A percentile compares a stretch with the other conserved stretches of the same genome.
Conservation (phyloP, 2,113 vertebrate genomes). For the Rhabdomys dilectus region DNA sequence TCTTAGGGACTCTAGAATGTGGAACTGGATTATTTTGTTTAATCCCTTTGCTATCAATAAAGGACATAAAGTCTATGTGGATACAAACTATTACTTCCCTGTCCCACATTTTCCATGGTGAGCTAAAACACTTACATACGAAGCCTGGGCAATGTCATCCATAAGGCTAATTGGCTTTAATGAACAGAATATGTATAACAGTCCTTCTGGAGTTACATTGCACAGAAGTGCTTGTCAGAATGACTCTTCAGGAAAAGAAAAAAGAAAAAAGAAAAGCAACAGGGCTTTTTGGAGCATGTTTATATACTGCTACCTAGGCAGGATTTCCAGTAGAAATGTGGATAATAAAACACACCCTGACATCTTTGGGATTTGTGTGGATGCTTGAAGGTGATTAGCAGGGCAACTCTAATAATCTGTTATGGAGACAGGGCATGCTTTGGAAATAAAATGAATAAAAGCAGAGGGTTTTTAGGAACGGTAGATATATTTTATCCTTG, state of each 20-base stretch:
- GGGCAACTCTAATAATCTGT: conserved; percentile 57
- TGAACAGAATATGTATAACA: conserved; percentile 54
- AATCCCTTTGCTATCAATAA: conserved; percentile 7
- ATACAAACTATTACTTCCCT: background rate
- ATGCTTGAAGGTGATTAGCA: conserved; percentile 71
- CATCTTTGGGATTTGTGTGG: conserved; percentile 70
- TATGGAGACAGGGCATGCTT: conserved; percentile 65
- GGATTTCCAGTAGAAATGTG: conserved; percentile 58
- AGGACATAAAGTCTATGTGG: conserved; percentile 40
- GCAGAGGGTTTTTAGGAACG: conserved; percentile 67
- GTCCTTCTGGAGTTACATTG: conserved; percentile 54
- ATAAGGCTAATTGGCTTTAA: conserved; percentile 67
- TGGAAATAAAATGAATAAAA: conserved; percentile 72
- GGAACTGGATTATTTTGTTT: conserved; percentile 55
- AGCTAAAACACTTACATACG: conserved; percentile 7
- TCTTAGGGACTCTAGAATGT: conserved; percentile 4
- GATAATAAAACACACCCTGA: conserved; percentile 58
- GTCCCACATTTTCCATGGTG: conserved; percentile 29
- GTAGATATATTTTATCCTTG: conserved; percentile 31
- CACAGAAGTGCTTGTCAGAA: background rate
- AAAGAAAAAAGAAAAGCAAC: background rate
- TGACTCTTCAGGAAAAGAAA: conserved; percentile 34
- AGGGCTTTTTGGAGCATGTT: conserved; percentile 59
- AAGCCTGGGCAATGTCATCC: conserved; percentile 20
- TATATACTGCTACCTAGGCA: conserved; percentile 41